Conservation (phyloP, 2,888 invertebrate species). For the Ganaspis brasiliensis region DNA sequence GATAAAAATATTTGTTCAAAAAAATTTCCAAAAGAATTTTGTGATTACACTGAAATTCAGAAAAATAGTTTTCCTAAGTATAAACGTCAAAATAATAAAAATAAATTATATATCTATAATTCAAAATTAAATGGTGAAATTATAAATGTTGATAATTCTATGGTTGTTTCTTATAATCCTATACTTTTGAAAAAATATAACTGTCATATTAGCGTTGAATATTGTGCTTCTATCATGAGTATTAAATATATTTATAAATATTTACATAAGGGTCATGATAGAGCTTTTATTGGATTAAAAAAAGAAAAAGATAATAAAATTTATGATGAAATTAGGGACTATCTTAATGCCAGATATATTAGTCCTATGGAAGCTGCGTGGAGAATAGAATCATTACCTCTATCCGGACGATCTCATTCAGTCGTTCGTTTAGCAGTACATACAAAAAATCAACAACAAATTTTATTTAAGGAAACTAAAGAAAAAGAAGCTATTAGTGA, state of each 20-base stretch:
- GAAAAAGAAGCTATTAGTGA: too few relatives aligned
- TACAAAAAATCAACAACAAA: constrained; percentile 43
- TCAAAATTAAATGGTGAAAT: constrained; percentile 16
- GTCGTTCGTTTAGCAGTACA: constrained; percentile 54
- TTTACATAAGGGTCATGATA: constrained; percentile 57
- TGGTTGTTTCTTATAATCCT: constrained; percentile 57
- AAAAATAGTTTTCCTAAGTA: too few relatives aligned
- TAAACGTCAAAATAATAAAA: too few relatives aligned
- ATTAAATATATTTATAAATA: constrained; percentile 57
- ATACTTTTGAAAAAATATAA: constrained; percentile 50
- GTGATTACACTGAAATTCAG: neutral
- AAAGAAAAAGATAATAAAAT: neutral
- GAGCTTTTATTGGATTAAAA: constrained; percentile 22
- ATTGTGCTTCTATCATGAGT: constrained; percentile 56
- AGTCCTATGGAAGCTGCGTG: constrained; percentile 59
- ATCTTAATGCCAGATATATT: constrained; percentile 38
- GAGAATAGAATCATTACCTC: constrained; percentile 55
- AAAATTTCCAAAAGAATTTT: constrained; percentile 46
- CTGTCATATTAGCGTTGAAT: constrained; percentile 57
- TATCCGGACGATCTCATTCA: constrained; percentile 51
- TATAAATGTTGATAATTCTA: constrained; percentile 51
- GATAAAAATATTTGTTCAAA: constrained; percentile 30
- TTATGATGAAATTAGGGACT: neutral
- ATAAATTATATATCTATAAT: too few relatives aligned
- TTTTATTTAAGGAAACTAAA: too few relatives aligned